These are phyloP conservation scores for Echeneis naucrates DNA, from an alignment of 2,797 vertebrate genomes.

Conservation along the genomic window DNA sequence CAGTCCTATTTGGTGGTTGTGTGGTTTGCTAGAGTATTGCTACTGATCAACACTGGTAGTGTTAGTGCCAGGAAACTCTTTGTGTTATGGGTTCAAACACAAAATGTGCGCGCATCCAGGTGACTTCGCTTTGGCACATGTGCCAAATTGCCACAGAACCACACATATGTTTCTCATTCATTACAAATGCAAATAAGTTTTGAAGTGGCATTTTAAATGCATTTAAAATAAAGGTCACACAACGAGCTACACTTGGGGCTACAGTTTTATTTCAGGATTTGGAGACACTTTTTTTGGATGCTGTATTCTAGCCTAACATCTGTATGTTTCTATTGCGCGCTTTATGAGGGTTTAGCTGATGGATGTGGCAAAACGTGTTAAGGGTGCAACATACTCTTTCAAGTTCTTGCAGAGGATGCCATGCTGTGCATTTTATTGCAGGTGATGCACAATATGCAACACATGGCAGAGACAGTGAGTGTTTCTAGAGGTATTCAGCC, in stretches of 20 bases:
- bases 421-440: conserved; percentile 1
- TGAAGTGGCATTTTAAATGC: background rate
- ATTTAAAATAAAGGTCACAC: conserved; percentile 14
- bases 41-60: conserved; percentile 3
- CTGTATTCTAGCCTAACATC: background rate
- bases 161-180: conserved; percentile 18
- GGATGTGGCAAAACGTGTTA: background rate
- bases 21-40: conserved; percentile 20
- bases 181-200: conserved; percentile 12
- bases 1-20: conserved; percentile 22
- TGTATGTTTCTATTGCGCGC: background rate
- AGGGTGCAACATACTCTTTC: background rate
- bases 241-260: conserved; percentile 4
- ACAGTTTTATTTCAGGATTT: conserved; percentile 1
- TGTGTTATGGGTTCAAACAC: conserved; percentile 4
- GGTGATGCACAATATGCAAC: background rate
- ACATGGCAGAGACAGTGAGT: background rate
- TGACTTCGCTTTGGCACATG: background rate
- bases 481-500: background rate
- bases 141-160: background rate
- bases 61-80: conserved; percentile 15
- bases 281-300: background rate
- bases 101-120: conserved; percentile 29
- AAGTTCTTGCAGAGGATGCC: background rate
- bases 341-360: background rate